Evolutionary conservation across 2,113 vertebrate species (phyloP).

Genomic region (Tyrannus savana): DNA sequence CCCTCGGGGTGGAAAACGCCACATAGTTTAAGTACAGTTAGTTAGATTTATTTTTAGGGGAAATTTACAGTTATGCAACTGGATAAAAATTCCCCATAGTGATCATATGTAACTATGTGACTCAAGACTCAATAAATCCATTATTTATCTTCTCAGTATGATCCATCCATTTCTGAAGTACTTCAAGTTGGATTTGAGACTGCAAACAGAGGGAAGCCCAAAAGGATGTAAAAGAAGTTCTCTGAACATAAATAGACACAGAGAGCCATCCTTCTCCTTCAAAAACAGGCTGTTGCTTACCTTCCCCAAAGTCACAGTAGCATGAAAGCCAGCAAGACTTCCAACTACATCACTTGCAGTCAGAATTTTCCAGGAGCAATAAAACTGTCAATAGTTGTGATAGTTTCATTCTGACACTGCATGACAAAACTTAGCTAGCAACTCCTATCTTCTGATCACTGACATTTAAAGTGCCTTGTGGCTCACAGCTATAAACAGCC

Average conservation of each 20-base stretch:
- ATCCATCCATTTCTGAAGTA: neutral
- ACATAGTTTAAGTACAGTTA: neutral
- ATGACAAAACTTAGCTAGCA: neutral
- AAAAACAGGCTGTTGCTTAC: neutral
- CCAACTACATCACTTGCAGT: neutral
- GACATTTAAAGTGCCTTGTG: neutral
- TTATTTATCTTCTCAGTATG: neutral
- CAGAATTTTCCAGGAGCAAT: neutral
- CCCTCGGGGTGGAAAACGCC: neutral
- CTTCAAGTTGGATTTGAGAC: neutral
- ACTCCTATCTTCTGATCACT: neutral
- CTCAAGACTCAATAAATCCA: neutral
- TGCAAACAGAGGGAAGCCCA: neutral
- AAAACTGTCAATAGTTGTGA: neutral
- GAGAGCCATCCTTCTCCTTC: neutral
- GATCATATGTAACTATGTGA: neutral
- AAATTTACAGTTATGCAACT: neutral
- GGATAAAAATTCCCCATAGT: neutral
- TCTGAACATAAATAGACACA: neutral
- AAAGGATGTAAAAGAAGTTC: neutral
- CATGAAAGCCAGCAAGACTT: rapidly evolving
- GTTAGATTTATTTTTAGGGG: neutral
- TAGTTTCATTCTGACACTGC: neutral
- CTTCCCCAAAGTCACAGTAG: neutral
- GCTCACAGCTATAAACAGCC: neutral